Conservation (phyloP, 23 tunicate genomes). For the Trididemnum nubilum region DNA sequence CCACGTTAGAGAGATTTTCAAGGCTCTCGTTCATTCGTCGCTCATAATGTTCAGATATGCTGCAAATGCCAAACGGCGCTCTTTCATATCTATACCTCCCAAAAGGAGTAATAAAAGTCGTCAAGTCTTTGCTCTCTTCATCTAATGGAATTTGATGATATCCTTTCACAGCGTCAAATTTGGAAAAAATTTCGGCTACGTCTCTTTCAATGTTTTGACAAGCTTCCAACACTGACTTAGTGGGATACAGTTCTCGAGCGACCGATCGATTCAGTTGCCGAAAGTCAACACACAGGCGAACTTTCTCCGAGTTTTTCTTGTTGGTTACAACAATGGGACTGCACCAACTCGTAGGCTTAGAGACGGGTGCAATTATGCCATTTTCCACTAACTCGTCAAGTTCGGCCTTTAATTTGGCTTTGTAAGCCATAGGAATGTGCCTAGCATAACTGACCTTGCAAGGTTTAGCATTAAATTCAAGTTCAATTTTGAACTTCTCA, state of each 20-base stretch:
- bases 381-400: too few relatives aligned
- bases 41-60: conserved; percentile 3
- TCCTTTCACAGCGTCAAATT: conserved; percentile 6
- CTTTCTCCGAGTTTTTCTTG: background rate
- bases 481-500: too few relatives aligned
- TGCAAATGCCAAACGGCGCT: conserved; percentile 18
- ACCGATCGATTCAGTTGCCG: background rate
- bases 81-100: background rate
- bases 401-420: too few relatives aligned
- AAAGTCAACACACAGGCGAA: conserved; percentile 17
- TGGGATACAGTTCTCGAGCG: background rate
- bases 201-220: conserved; percentile 3
- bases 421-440: too few relatives aligned
- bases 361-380: too few relatives aligned
- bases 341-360: too few relatives aligned
- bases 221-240: background rate
- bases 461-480: too few relatives aligned
- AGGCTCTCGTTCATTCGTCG: conserved; percentile 6
- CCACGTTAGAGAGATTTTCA: background rate
- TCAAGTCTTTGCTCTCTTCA: conserved; percentile 12
- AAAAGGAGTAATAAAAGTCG: conserved; percentile 11
- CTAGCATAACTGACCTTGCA: too few relatives aligned
- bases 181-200: background rate
- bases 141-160: conserved; percentile 14
- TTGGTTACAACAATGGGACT: too few relatives aligned